Base-by-base conservation (phyloP, 1,140 invertebrate species). In the Eumaeus atala region DNA sequence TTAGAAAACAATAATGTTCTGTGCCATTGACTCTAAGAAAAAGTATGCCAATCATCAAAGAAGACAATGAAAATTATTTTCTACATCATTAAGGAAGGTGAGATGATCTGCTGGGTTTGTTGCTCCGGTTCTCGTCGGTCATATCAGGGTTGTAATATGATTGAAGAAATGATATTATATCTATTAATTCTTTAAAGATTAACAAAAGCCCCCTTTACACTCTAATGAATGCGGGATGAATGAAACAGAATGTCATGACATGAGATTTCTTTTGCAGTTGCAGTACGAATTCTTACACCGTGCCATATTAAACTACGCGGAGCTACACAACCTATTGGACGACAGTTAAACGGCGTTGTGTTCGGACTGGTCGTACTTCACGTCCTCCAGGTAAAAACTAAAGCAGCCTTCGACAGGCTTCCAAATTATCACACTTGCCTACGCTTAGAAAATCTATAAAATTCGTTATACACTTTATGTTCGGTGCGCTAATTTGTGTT, bases 251-350 rank as follows among this genome's bases (percentile, higher is more conserved):
- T 12, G 9, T 38, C n/a, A 11, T 40, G 2, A 28, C 21, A 28
- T 6, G 6, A 3, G 21, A 50, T 33, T 76, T 72, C 64, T 36
- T 68, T 91, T 92, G 12, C 88, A 96, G 95, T 92, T 94, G 75
- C 95, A 96, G 87, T 97, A 96, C 81, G 95, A 96, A 90, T 96
- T 97, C 89, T 89, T 96, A 67, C 93, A 96, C 89, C 93, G 95
- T 86, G 95, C 95, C 77, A 94, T 96, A 79, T 90, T 95, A 54
- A 96, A 96, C 85, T 96, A 96, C 81, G 92, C 95, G 61, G 95
- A 97, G 81, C 90, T 96, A 62, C 94, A 96, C 87, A 93, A 94
- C 51, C 71, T 88, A 28, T 69, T 88, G 21, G 85, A 86, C 55
- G 87, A 88, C 72, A 87, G 85, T 75, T 88, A 88, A 87, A 64